Base-by-base conservation (phyloP, 23 tunicate genomes). In the Trididemnum nubilum region DNA sequence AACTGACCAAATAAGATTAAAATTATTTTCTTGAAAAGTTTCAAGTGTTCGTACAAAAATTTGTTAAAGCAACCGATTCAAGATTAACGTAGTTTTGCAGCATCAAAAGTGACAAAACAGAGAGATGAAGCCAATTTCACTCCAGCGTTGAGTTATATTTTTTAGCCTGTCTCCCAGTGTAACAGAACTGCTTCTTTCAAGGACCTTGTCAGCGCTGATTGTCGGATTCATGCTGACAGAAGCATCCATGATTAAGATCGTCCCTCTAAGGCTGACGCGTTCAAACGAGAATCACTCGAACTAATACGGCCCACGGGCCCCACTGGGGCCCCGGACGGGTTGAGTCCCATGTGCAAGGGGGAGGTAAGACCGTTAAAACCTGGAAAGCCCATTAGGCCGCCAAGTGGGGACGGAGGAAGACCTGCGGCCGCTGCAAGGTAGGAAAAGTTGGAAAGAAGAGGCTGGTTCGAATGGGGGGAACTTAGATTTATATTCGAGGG, bases 221-320 rank as follows among this genome's bases (percentile, higher is more conserved):
- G n/a, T n/a, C n/a, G n/a, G n/a, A n/a, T n/a, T n/a, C n/a, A n/a
- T n/a, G n/a, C n/a, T n/a, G n/a, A n/a, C n/a, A n/a, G n/a, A n/a
- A n/a, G n/a, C n/a, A n/a, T n/a, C n/a, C n/a, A n/a, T 44, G 54
- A 15, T 15, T 44, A 44, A 7, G 92, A 87, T 44, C 72, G 81
- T 33, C 92, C 92, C 50, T 87, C 92, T 36, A 87, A 40, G 4
- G 86, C 92, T 9, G 92, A 87, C 0, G 77, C 36, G 7, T 77
- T 54, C 36, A 36, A 28, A 12, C 86, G 61, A 21, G 92, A 15
- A 0, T 66, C 77, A 30, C 28, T 73, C 0, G 83, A 52, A 9
- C 63, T 77, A 37, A 49, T 36, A 26, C 58, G 80, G 64, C 80
- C 40, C 18, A 44, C 66, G 65, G 87, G 38, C 1, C 71, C 76